Evolutionary conservation across 1,140 invertebrate genomes (phyloP).

Genomic region (Drosophila eugracilis): DNA sequence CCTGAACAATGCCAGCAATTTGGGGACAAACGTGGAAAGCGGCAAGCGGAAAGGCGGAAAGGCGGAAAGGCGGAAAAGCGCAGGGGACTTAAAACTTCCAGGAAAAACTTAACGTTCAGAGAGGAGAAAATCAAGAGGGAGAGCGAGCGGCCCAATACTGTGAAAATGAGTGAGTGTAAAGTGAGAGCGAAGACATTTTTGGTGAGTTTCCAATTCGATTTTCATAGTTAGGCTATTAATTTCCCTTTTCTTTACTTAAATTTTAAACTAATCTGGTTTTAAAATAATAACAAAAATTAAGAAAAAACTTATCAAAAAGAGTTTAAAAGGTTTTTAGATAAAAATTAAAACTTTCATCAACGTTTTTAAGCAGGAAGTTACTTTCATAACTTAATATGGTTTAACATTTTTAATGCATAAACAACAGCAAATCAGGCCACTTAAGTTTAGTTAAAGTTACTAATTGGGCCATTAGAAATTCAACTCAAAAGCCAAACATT

Average conservation of each 20-base stretch:
- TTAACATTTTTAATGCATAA: no score
- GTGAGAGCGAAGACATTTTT: neutral
- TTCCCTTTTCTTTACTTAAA: neutral
- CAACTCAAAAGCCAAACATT: neutral
- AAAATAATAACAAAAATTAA: no score
- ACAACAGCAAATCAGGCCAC: no score
- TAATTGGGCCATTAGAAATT: no score
- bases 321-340: no score
- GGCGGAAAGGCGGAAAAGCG: neutral
- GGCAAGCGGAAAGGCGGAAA: conserved; percentile 1
- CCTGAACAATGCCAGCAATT: conserved; percentile 60
- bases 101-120: conserved; percentile 26
- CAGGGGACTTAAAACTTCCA: conserved; percentile 8
- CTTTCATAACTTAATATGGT: no score
- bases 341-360: no score
- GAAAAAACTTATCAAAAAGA: no score
- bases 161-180: neutral
- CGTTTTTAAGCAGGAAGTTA: no score
- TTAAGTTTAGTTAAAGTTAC: no score
- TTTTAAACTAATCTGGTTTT: no score
- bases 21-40: conserved; percentile 32
- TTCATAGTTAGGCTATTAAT: conserved; percentile 2
- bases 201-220: conserved; percentile 4
- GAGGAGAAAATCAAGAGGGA: neutral
- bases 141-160: conserved; percentile 1